Conservation (phyloP, 2,888 invertebrate genomes). For the Sisyra terminalis region DNA sequence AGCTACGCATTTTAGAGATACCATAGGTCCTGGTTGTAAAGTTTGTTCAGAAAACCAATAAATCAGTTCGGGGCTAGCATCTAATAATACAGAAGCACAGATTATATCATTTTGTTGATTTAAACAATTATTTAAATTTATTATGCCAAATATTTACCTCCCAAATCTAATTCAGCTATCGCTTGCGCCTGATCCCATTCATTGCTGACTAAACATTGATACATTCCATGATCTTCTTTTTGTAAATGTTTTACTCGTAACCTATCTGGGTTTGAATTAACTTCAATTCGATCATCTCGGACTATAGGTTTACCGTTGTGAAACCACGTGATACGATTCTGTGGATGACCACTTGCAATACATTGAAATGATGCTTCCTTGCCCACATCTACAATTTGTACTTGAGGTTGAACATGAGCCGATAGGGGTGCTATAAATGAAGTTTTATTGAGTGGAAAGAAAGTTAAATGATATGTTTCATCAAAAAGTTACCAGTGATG, state of each 20-base stretch:
- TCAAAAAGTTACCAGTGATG: constrained; percentile 54
- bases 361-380: constrained; percentile 77
- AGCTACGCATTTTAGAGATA: constrained; percentile 86
- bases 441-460: constrained; percentile 9
- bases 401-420: constrained; percentile 63
- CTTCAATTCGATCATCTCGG: constrained; percentile 37
- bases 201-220: constrained; percentile 78
- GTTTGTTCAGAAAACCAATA: constrained; percentile 90
- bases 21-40: constrained; percentile 77
- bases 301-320: constrained; percentile 54
- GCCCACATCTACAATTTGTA: constrained; percentile 66
- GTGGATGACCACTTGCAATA: constrained; percentile 73
- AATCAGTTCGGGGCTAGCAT: constrained; percentile 74
- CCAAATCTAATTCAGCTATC: constrained; percentile 61
- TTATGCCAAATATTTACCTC: constrained; percentile 36
- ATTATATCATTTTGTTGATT: constrained; percentile 4
- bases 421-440: constrained; percentile 52
- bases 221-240: constrained; percentile 77
- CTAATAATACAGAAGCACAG: constrained; percentile 29
- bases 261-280: constrained; percentile 27
- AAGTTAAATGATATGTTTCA: not conserved
- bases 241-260: constrained; percentile 42
- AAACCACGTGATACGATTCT: constrained; percentile 62
- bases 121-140: not conserved
- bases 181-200: constrained; percentile 75